Base-by-base conservation (phyloP, 2,113 vertebrate genomes). In the Gopherus evgoodei region DNA sequence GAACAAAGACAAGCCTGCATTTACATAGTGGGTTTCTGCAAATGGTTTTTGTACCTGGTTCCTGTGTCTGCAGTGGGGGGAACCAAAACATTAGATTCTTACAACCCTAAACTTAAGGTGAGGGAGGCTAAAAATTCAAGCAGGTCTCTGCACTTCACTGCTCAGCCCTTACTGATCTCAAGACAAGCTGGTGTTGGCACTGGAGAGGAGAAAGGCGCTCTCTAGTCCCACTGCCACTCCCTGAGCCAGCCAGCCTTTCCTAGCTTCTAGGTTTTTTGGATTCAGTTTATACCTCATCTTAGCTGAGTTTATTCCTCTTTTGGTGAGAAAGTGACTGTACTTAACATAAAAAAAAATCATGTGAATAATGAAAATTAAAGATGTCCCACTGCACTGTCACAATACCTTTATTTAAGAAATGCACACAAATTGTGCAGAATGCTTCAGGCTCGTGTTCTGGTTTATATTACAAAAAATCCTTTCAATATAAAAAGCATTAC, bases 331-430 rank as follows among this genome's bases (percentile, higher is more conserved):
- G 86, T 96, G 91, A 93, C 91, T 96, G 95, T 93, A 95, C 72
- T 90, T 88, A 95, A 69, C 88, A n/a, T 19, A 49, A 38, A 57
- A 84, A 84, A 57, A 29, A 44, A 52, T 83, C 75, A 49, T 93
- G 85, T 81, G 91, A 96, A 90, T 89, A 90, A 91, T 95, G 94
- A 90, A 86, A 97, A 95, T 95, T 96, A 97, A 98, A 97, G 97
- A 90, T 4, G 83, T 94, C 92, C 96, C 93, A 97, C 95, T 97
- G 97, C 97, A 97, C 87, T 80, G 93, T 98, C 98, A 98, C 97
- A 97, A 93, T 97, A 97, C 94, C 98, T 98, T 98, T 97, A 84
- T 95, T 94, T 97, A 98, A 98, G 98, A 98, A 98, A 98, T 4
- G 80, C 97, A 97, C 98, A 97, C 96, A 98, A 98, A 93, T 65